Percentiles rank a stretch among this genome's conserved stretches.
These are phyloP conservation scores for Drosophila hamatofila DNA, from an alignment of 2,888 invertebrate genomes.

Conservation along the genomic window DNA sequence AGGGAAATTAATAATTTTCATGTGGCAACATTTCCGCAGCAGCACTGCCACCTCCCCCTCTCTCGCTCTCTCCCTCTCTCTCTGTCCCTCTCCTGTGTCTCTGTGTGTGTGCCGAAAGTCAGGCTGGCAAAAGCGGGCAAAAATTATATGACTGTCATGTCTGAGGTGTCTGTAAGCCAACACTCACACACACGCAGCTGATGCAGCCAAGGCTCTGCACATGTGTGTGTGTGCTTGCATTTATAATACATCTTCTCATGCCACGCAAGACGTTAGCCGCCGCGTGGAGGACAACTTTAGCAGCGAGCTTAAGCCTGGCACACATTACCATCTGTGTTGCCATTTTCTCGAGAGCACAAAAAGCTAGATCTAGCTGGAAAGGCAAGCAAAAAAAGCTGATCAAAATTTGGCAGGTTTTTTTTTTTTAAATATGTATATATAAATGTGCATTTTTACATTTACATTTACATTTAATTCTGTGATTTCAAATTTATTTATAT, in stretches of 20 bases:
- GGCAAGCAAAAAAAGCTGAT: no score
- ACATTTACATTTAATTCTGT: no score
- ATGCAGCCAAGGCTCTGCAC: slow-evolving; percentile 15
- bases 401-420: no score
- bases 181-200: slow-evolving; percentile 43
- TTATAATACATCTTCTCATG: slow-evolving; percentile 67
- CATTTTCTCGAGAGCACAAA: no score
- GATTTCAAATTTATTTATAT: no score
- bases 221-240: slow-evolving; percentile 53
- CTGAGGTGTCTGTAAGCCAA: slow-evolving; percentile 58
- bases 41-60: neutral
- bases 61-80: neutral
- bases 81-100: neutral
- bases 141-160: slow-evolving; percentile 61
- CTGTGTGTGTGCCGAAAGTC: slow-evolving; percentile 41
- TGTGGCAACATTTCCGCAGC: slow-evolving; percentile 41
- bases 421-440: no score
- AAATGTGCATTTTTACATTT: no score
- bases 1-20: slow-evolving; percentile 74
- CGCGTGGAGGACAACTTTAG: slow-evolving; percentile 37
- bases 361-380: no score
- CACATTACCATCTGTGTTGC: no score
- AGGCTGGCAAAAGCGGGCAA: slow-evolving; percentile 41
- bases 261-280: slow-evolving; percentile 39
- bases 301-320: slow-evolving; percentile 51